Percentiles rank a stretch among this genome's conserved stretches.
Evolutionary conservation across 1,140 invertebrate genomes (phyloP).

Genomic region (Monomorium pharaonis): DNA sequence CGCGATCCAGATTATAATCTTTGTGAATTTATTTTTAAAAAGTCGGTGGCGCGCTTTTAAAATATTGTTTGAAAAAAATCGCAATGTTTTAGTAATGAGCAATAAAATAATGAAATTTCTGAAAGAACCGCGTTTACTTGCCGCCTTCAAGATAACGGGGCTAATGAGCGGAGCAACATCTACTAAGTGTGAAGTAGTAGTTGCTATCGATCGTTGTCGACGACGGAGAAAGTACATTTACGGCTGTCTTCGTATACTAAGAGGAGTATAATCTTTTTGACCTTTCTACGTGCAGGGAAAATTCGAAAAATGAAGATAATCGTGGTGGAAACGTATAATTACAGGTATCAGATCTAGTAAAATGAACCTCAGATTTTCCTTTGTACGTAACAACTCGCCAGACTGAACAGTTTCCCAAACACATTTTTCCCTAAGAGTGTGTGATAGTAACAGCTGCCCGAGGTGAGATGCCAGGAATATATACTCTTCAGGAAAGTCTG

Average conservation of each 20-base stretch:
- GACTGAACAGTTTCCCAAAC: background rate
- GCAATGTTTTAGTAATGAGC: background rate
- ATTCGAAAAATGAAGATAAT: constrained; percentile 12
- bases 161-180: background rate
- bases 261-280: background rate
- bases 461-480: background rate
- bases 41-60: background rate
- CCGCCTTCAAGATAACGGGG: background rate
- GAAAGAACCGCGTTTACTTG: too few species aligned
- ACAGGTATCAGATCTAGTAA: background rate
- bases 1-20: too few species aligned
- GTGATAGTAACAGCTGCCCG: background rate
- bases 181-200: background rate
- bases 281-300: too few species aligned
- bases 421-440: background rate
- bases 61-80: background rate
- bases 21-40: background rate
- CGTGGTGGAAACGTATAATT: background rate
- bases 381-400: background rate
- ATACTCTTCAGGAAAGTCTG: background rate
- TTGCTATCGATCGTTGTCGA: constrained; percentile 12
- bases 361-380: background rate
- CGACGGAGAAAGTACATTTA: constrained; percentile 37
- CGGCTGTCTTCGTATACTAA: background rate
- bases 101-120: background rate